Conservation (phyloP, 2,797 vertebrate genomes). For the Phataginus tetradactyla region DNA sequence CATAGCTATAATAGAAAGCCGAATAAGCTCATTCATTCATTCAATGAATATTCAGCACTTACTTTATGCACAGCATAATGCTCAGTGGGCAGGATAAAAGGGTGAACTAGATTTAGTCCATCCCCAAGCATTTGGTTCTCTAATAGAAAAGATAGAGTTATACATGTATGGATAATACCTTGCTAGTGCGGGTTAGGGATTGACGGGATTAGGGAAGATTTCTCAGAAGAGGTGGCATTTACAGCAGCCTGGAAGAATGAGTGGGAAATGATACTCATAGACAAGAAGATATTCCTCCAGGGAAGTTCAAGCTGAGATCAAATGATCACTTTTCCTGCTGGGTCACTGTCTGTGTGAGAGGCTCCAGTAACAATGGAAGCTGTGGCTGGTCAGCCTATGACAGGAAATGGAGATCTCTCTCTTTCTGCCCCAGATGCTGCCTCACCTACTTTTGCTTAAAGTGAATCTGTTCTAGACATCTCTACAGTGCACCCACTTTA, state of each 20-base stretch:
- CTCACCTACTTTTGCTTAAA: neutral
- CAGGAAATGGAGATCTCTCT: neutral
- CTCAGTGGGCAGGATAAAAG: neutral
- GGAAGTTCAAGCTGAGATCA: neutral
- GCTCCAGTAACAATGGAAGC: neutral
- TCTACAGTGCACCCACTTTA: neutral
- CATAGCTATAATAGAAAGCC: neutral
- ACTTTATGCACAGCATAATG: neutral
- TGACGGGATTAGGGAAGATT: neutral
- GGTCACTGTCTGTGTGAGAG: neutral
- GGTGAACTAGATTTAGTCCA: neutral
- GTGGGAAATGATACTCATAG: accelerated
- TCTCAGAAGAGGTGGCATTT: neutral
- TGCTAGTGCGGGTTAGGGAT: neutral
- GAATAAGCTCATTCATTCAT: neutral
- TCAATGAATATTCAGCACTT: neutral
- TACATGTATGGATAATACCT: neutral
- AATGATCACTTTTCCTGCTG: neutral
- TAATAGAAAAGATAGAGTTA: neutral
- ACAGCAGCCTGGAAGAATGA: neutral
- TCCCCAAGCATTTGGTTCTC: neutral
- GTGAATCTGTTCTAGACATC: neutral
- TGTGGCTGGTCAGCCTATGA: neutral
- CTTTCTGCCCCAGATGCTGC: neutral
- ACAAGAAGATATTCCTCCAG: neutral